phyloP scores from a whole-genome alignment of 2,888 invertebrate genomes.

The Linnaemya vulpina region DNA sequence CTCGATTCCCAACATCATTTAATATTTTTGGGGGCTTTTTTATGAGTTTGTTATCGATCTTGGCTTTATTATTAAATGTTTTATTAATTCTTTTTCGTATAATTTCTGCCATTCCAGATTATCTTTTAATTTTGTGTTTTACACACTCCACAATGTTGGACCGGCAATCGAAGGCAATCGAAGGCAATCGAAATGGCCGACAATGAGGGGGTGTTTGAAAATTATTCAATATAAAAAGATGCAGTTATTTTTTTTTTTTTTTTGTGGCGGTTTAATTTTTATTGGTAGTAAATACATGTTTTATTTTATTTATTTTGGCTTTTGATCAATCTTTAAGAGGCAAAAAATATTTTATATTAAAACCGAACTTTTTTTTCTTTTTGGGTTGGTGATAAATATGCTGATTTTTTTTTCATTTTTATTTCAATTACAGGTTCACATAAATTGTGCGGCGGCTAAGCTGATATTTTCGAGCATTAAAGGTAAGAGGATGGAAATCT shows the following conservation, averaged over 20 bases:
- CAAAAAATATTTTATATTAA: too few species aligned
- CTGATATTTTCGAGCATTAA: background rate
- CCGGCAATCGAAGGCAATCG: too few species aligned
- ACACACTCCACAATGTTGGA: background rate
- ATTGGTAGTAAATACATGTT: constrained; percentile 49
- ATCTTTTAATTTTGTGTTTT: constrained; percentile 70
- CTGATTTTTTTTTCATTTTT: background rate
- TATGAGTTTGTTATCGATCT: constrained; percentile 52
- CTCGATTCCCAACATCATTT: constrained; percentile 14
- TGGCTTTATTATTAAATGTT: constrained; percentile 64
- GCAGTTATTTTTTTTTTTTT: constrained; percentile 41
- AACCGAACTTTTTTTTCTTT: background rate
- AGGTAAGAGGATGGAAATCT: background rate
- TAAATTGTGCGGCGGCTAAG: background rate
- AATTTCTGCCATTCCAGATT: constrained; percentile 37
- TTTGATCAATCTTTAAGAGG: constrained; percentile 31
- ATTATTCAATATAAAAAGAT: constrained; percentile 61
- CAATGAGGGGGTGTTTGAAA: constrained; percentile 67
- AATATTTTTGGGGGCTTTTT: constrained; percentile 36
- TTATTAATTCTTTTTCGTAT: constrained; percentile 62
- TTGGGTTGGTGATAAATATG: constrained; percentile 17
- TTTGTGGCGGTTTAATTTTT: constrained; percentile 35
- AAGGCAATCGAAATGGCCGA: constrained; percentile 8
- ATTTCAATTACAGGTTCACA: constrained; percentile 33
- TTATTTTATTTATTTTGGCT: constrained; percentile 40